Percentiles rank a stretch among this genome's conserved stretches.
Evolutionary conservation across 2,113 vertebrate species (phyloP).

Genomic region (Xiphophorus hellerii): DNA sequence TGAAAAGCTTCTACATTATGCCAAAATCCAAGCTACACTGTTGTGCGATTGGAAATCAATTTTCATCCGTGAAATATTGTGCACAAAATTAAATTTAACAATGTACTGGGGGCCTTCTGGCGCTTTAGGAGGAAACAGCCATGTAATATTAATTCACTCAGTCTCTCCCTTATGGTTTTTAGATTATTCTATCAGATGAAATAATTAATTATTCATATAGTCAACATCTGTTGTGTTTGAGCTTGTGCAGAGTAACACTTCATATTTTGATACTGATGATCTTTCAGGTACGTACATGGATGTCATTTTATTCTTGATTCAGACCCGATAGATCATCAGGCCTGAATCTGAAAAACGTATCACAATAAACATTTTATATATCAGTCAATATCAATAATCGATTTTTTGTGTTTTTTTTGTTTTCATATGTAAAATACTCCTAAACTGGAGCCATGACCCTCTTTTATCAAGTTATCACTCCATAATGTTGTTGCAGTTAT

Average conservation of each 20-base stretch:
- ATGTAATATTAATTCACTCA: constrained; percentile 38
- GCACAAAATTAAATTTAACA: constrained; percentile 39
- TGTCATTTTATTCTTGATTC: neutral
- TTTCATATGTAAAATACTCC: too few species aligned
- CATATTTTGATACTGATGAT: neutral
- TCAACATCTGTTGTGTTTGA: constrained; percentile 23
- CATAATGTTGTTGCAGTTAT: too few species aligned
- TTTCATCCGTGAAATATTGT: constrained; percentile 51
- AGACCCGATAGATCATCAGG: neutral
- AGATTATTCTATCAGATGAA: constrained; percentile 56
- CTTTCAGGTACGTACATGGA: neutral
- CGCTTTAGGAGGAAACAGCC: constrained; percentile 1
- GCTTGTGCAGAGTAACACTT: neutral
- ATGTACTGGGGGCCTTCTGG: constrained; percentile 8
- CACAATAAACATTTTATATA: too few species aligned
- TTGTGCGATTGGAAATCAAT: constrained; percentile 34
- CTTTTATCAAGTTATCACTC: too few species aligned
- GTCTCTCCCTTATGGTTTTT: constrained; percentile 17
- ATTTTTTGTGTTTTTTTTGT: too few species aligned
- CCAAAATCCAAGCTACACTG: constrained; percentile 36
- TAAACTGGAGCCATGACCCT: too few species aligned
- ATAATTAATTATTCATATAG: constrained; percentile 32
- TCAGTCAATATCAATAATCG: too few species aligned
- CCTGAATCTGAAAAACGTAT: neutral
- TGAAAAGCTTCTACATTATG: constrained; percentile 37